Conservation (phyloP, 1,140 invertebrate genomes). For the Pentalonia nigronervosa region DNA sequence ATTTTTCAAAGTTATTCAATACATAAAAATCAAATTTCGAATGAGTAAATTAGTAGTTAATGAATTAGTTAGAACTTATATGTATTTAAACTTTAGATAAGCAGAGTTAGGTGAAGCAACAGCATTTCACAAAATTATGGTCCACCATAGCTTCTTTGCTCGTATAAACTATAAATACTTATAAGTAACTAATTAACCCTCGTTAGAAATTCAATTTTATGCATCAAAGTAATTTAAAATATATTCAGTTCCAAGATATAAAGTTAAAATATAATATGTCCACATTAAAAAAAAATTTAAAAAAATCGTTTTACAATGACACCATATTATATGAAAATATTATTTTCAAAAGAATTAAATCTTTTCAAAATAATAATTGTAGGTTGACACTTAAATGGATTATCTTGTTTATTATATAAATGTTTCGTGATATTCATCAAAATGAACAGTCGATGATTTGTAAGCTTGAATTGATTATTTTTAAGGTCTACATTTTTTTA, state of each 20-base stretch:
- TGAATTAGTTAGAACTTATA: not conserved
- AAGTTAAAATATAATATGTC: not conserved
- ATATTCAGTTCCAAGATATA: not conserved
- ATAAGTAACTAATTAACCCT: not conserved
- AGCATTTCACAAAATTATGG: not conserved
- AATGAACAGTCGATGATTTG: no score
- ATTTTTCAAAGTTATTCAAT: not conserved
- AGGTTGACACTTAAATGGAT: no score
- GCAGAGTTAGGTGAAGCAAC: not conserved
- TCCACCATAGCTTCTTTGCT: not conserved
- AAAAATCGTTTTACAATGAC: no score
- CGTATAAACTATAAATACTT: not conserved
- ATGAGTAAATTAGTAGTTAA: not conserved
- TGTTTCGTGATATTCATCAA: no score
- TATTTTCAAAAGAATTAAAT: no score
- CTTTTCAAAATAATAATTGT: no score
- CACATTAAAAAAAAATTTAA: no score
- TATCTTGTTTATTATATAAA: no score
- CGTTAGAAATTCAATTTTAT: not conserved
- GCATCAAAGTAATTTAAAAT: not conserved
- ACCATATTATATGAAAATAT: no score
- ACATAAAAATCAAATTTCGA: not conserved
- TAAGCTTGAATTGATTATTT: no score
- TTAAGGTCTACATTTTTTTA: no score
- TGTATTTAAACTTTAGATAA: not conserved